Evolutionary conservation across 2,113 vertebrate genomes (phyloP), one percentile per base, ranked within the genome.

Genomic region (Crotophaga sulcirostris): DNA sequence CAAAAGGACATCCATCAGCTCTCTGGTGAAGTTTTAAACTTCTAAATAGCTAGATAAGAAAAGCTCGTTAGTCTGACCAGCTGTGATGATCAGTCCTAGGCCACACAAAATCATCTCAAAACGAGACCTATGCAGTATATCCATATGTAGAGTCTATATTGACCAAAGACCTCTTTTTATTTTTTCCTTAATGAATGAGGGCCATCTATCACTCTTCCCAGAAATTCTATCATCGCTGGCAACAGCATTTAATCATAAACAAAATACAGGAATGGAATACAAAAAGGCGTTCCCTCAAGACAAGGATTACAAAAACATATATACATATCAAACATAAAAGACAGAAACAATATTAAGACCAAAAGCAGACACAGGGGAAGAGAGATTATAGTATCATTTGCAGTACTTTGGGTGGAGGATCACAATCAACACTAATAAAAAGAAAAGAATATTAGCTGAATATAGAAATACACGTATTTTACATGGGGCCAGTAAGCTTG

Each of bases 221-320:
- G 34, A 40, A 90, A 84, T 86, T 17, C 13, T 60, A 70, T 17
- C 70, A 59, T 70, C 36, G 84, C 26, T 83, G 68, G 95, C 64
- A 96, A 91, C 31, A 82, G 63, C 82, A 63, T 96, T 97, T 96
- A 97, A 92, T 94, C 62, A 28, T 95, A 97, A 98, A 95, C 34
- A 75, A 94, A 92, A 73, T 24, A 44, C 0, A 10, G 87, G 70
- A 92, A 91, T 55, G 45, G 92, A 95, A 92, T 93, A 92, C 87
- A 97, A 97, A n/a, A 96, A 89, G 24, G 64, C 45, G 15, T 62
- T 90, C 67, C 83, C 77, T 89, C 55, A 91, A 89, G 45, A 47
- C 54, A 38, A 96, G 51, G 73, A 93, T 84, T 91, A 97, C 64
- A 74, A 95, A 97, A 95, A 93, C 69, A 84, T 90, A 96, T 95